phyloP scores from a whole-genome alignment of 2,797 vertebrate genomes.

The Poeciliopsis gracilis region DNA sequence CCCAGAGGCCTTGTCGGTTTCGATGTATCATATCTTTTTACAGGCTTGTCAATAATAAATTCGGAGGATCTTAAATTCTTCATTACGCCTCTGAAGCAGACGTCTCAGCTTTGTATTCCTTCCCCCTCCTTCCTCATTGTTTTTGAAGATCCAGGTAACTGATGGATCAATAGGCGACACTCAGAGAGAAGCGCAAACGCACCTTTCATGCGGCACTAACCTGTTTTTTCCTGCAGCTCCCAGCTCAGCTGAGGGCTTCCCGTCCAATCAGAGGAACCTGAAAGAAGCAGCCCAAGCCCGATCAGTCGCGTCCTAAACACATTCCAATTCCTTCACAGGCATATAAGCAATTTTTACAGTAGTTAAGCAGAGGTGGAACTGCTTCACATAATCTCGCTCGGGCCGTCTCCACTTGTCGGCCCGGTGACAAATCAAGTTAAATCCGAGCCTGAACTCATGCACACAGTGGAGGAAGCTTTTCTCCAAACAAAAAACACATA shows the following conservation, averaged over 20 bases:
- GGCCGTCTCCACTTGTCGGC: conserved; percentile 75
- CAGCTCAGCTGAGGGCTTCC: conserved; percentile 53
- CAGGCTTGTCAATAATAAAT: conserved; percentile 82
- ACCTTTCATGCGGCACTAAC: conserved; percentile 76
- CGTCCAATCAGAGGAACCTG: conserved; percentile 66
- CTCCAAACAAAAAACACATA: conserved; percentile 66
- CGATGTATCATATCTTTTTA: conserved; percentile 77
- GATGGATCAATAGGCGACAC: conserved; percentile 71
- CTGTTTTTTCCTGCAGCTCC: conserved; percentile 71
- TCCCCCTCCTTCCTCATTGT: not conserved
- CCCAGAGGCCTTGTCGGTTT: conserved; percentile 73
- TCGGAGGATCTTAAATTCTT: conserved; percentile 82
- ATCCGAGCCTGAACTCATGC: conserved; percentile 78
- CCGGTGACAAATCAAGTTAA: conserved; percentile 82
- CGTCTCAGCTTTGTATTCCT: conserved; percentile 50
- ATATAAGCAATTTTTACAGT: conserved; percentile 86
- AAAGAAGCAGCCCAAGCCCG: conserved; percentile 52
- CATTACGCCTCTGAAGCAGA: conserved; percentile 75
- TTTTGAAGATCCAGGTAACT: conserved; percentile 73
- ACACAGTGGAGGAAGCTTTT: conserved; percentile 70
- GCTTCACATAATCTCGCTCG: conserved; percentile 82
- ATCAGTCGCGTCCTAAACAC: conserved; percentile 78
- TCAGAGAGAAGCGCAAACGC: conserved; percentile 50
- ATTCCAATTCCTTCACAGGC: conserved; percentile 86
- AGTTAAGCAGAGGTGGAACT: conserved; percentile 83